Conservation (phyloP, 2,888 invertebrate genomes). For the Drosophila ezoana region DNA sequence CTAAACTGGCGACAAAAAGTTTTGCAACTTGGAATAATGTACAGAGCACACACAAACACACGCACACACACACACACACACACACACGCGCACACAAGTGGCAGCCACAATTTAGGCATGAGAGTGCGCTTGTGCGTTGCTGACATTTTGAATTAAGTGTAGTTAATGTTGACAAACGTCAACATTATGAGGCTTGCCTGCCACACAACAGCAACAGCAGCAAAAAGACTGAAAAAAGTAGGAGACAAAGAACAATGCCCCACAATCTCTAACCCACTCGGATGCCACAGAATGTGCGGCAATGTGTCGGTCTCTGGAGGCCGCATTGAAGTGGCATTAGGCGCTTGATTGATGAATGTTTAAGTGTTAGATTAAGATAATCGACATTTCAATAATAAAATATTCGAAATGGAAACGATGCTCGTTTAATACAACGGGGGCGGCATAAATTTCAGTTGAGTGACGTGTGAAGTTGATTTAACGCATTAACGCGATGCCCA, state of each 20-base stretch:
- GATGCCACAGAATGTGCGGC: conserved; percentile 8
- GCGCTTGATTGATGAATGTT: conserved; percentile 75
- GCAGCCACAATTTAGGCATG: conserved; percentile 37
- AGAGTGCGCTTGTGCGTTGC: conserved; percentile 32
- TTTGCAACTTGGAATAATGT: conserved; percentile 54
- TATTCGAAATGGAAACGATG: conserved; percentile 32
- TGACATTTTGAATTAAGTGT: conserved; percentile 82
- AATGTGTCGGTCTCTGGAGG: conserved; percentile 31
- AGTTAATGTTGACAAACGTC: conserved; percentile 82
- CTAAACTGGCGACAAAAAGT: conserved; percentile 38
- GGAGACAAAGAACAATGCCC: conserved; percentile 24
- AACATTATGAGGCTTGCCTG: conserved; percentile 57
- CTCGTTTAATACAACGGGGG: conserved; percentile 22
- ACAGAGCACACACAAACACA: conserved; percentile 9
- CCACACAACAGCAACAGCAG: conserved; percentile 29
- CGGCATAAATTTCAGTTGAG: conserved; percentile 45
- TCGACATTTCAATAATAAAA: conserved; percentile 78
- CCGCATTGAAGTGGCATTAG: conserved; percentile 65
- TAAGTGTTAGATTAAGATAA: conserved; percentile 77
- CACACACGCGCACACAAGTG: not conserved
- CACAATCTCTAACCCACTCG: conserved; percentile 46
- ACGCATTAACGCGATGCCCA: conserved; percentile 13
- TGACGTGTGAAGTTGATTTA: conserved; percentile 48
- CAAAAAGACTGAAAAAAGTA: conserved; percentile 10
- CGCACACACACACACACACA: not conserved